A percentile compares a stretch with the other conserved stretches of the same genome.
These are phyloP conservation scores for Brienomyrus longianalis DNA, from an alignment of 2,113 vertebrate species.

Conservation along the genomic window DNA sequence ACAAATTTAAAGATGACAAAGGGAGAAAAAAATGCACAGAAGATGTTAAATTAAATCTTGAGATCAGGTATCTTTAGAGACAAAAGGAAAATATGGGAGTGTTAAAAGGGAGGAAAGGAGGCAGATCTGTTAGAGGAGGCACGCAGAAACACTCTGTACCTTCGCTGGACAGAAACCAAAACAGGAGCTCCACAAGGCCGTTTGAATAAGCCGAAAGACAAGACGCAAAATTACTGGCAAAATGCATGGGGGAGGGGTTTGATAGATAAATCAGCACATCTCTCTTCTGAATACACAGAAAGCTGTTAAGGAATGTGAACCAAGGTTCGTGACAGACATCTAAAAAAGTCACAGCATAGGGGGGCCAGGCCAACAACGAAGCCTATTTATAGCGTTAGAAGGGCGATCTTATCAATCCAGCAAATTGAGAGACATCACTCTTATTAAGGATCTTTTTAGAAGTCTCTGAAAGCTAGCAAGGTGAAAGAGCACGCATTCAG, in stretches of 20 bases:
- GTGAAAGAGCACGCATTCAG: not conserved
- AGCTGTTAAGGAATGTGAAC: not conserved
- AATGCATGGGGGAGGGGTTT: not conserved
- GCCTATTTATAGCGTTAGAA: not conserved
- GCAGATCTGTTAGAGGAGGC: not conserved
- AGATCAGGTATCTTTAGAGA: not conserved
- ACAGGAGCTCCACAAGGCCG: not conserved
- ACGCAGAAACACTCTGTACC: not conserved
- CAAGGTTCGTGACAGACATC: not conserved
- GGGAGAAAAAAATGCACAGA: not conserved
- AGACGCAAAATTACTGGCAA: not conserved
- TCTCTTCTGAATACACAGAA: not conserved
- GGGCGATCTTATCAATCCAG: not conserved
- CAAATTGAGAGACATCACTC: not conserved
- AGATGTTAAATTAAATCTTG: not conserved
- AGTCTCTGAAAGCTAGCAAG: not conserved
- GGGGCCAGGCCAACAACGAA: not conserved
- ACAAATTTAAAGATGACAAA: not conserved
- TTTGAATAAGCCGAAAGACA: not conserved
- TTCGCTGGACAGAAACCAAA: not conserved
- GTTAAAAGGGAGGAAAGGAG: not conserved
- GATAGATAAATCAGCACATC: not conserved
- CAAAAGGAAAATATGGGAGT: not conserved
- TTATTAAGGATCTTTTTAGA: not conserved
- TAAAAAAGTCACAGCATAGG: not conserved